Evolutionary conservation across 2,888 invertebrate species (phyloP).

Genomic region (Phortica magna): DNA sequence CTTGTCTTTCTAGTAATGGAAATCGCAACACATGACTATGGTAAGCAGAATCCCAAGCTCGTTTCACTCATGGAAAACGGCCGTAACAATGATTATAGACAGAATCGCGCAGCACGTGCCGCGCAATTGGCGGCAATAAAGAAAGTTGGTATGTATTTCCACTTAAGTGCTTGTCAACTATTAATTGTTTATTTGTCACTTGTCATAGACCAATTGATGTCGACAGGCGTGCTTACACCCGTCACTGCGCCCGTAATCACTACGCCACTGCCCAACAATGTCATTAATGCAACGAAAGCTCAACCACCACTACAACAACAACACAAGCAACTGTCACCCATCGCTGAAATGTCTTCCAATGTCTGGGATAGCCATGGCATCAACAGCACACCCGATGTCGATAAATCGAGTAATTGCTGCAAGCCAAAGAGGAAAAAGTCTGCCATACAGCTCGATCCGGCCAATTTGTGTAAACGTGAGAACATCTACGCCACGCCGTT

Average conservation of each 20-base stretch:
- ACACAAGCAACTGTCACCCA: conserved; percentile 61
- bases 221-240: conserved; percentile 79
- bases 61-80: conserved; percentile 83
- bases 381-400: conserved; percentile 44
- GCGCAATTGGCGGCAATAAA: conserved; percentile 75
- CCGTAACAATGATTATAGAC: conserved; percentile 80
- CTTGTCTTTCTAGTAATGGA: conserved; percentile 83
- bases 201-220: conserved; percentile 79
- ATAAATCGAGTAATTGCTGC: conserved; percentile 39
- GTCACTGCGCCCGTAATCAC: conserved; percentile 77
- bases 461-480: conserved; percentile 71
- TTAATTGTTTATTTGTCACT: not conserved
- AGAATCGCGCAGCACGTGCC: conserved; percentile 71
- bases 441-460: conserved; percentile 52
- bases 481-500: conserved; percentile 81
- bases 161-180: not conserved
- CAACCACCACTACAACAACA: conserved; percentile 33
- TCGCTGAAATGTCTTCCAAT: conserved; percentile 66
- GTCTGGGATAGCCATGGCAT: conserved; percentile 62
- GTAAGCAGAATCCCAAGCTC: conserved; percentile 80
- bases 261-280: conserved; percentile 30
- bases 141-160: conserved; percentile 75
- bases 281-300: not conserved
- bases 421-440: conserved; percentile 62
- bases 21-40: conserved; percentile 89